phyloP scores from a whole-genome alignment of 1,140 invertebrate genomes.

The Bombus difficillimus region DNA sequence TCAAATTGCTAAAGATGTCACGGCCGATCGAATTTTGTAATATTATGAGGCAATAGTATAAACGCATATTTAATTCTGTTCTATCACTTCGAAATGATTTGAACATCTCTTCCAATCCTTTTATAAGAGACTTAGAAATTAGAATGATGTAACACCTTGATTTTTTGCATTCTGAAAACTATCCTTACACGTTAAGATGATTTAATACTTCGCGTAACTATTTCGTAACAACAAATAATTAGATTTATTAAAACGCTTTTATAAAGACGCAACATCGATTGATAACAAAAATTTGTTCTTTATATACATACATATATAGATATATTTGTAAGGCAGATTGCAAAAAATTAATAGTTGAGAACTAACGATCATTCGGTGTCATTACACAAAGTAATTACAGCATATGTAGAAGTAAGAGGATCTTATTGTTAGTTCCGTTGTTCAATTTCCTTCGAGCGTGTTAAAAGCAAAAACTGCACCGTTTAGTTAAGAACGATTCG shows the following conservation, averaged over 20 bases:
- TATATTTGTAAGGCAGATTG: not conserved
- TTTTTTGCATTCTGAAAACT: not conserved
- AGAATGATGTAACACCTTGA: not conserved
- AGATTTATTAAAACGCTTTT: not conserved
- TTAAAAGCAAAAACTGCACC: not conserved
- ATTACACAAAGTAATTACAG: not conserved
- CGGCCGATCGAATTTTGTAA: not conserved
- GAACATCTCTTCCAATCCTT: slow-evolving; percentile 10
- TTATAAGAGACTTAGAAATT: not conserved
- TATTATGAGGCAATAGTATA: not conserved
- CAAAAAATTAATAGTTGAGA: slow-evolving; percentile 1
- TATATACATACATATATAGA: not conserved
- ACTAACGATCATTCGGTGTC: not conserved
- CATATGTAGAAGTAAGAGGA: not conserved
- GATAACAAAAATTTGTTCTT: not conserved
- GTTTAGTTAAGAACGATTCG: not conserved
- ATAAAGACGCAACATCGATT: not conserved
- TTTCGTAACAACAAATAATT: not conserved
- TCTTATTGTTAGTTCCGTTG: not conserved
- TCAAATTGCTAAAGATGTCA: not conserved
- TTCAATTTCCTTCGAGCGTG: not conserved
- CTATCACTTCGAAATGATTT: slow-evolving; percentile 2
- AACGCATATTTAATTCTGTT: not conserved
- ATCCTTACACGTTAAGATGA: not conserved
- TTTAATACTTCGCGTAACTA: not conserved